Conservation (phyloP, 2,888 invertebrate genomes). For the Crossocerus cetratus region DNA sequence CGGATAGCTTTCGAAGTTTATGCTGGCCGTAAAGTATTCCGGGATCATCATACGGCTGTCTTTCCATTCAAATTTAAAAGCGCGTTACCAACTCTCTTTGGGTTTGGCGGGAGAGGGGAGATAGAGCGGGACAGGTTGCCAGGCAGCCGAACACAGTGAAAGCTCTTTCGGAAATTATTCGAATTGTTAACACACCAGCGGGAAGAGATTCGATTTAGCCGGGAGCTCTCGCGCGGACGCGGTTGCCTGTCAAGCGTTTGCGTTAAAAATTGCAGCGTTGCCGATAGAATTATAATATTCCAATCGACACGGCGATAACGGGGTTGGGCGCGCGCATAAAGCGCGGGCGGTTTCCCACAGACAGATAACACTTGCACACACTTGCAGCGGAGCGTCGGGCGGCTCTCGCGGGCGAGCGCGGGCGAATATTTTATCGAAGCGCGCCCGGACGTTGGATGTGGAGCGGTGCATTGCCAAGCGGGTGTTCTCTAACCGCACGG, state of each 20-base stretch:
- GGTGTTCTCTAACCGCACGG: constrained; percentile 29
- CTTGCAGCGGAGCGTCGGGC: too few relatives aligned
- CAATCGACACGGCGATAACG: constrained; percentile 37
- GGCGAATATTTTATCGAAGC: constrained; percentile 50
- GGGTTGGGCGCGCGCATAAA: constrained; percentile 13
- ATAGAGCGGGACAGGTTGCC: too few relatives aligned
- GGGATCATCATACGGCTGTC: not conserved
- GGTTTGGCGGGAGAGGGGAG: too few relatives aligned
- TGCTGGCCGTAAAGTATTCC: not conserved
- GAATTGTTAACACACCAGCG: too few relatives aligned
- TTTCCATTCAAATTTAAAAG: too few relatives aligned
- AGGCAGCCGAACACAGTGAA: too few relatives aligned
- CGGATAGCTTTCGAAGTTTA: not conserved
- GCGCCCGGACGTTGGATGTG: constrained; percentile 1
- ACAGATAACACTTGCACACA: constrained; percentile 39
- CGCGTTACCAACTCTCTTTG: too few relatives aligned
- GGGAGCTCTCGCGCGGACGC: not conserved
- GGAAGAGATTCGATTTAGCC: not conserved
- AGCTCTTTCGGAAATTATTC: too few relatives aligned
- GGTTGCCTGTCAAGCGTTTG: constrained; percentile 12
- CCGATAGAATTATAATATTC: constrained; percentile 44
- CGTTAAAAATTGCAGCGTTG: constrained; percentile 18
- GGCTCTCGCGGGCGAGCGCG: not conserved
- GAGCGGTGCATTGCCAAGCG: constrained; percentile 33
- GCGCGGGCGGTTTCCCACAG: constrained; percentile 23